Evolutionary conservation across 2,113 vertebrate genomes (phyloP).

Genomic region (Oryzias curvinotus): DNA sequence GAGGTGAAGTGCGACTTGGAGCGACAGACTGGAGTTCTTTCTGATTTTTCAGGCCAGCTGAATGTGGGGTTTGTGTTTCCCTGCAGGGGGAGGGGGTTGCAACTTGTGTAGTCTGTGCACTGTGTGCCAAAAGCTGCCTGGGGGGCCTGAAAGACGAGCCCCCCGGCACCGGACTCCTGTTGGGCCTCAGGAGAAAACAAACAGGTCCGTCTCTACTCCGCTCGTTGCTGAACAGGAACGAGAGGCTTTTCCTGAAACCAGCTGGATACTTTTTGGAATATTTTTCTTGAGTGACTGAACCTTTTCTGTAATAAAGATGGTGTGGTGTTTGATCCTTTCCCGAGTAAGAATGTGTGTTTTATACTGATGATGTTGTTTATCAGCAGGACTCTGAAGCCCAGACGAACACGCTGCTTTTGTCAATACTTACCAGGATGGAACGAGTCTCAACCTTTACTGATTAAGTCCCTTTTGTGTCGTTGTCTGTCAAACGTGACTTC

Average conservation of each 20-base stretch:
- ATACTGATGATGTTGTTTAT: conserved; percentile 44
- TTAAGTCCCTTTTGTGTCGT: no score
- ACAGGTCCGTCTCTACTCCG: neutral
- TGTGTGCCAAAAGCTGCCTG: conserved; percentile 25
- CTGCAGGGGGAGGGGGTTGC: conserved; percentile 20
- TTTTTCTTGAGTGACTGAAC: conserved; percentile 44
- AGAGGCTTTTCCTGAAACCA: conserved; percentile 43
- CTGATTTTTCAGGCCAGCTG: conserved; percentile 18
- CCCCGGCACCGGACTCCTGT: conserved; percentile 15
- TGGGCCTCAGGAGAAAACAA: conserved; percentile 6
- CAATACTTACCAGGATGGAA: conserved; percentile 50
- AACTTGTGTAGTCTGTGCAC: conserved; percentile 26
- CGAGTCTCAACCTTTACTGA: no score
- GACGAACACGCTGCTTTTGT: conserved; percentile 58
- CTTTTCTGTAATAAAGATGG: conserved; percentile 58
- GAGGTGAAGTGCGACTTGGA: no score
- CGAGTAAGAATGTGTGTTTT: conserved; percentile 45
- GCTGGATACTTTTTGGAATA: conserved; percentile 55
- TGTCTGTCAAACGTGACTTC: no score
- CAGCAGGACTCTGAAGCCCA: conserved; percentile 1
- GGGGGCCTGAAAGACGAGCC: neutral
- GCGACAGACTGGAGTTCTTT: neutral
- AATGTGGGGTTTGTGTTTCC: conserved; percentile 21
- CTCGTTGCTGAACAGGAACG: neutral
- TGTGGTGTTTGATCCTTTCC: conserved; percentile 43